Percentiles rank a stretch among this genome's conserved stretches.
These are phyloP conservation scores for Drosophila stalkeri DNA, from an alignment of 2,888 invertebrate species.

Conservation along the genomic window DNA sequence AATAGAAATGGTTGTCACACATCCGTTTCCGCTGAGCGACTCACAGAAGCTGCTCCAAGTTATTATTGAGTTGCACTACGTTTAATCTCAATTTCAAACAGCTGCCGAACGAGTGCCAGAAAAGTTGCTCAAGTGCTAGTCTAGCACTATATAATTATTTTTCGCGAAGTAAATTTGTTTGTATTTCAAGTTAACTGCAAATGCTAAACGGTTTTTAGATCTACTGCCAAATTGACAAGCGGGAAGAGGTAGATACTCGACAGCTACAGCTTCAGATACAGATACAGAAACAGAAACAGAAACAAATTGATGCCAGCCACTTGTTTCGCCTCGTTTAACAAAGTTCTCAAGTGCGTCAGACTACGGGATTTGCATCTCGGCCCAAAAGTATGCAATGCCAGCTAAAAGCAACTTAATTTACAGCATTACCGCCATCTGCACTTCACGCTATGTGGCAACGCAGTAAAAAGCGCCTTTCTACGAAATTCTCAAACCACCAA, in stretches of 20 bases:
- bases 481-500: not conserved
- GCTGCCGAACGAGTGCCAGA: constrained; percentile 17
- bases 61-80: constrained; percentile 66
- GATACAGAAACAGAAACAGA: constrained; percentile 9
- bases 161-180: constrained; percentile 59
- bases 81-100: constrained; percentile 69
- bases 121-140: constrained; percentile 45
- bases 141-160: constrained; percentile 62
- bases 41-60: constrained; percentile 48
- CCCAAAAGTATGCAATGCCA: constrained; percentile 51
- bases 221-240: constrained; percentile 15
- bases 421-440: constrained; percentile 28
- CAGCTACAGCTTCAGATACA: constrained; percentile 7
- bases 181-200: constrained; percentile 48
- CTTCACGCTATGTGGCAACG: constrained; percentile 28
- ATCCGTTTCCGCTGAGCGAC: constrained; percentile 28
- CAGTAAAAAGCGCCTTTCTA: constrained; percentile 8
- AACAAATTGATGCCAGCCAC: constrained; percentile 46
- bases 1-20: constrained; percentile 32
- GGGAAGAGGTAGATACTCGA: not conserved
- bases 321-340: constrained; percentile 54
- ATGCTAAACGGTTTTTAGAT: constrained; percentile 52
- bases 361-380: constrained; percentile 35
- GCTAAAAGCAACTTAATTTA: constrained; percentile 54
- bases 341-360: constrained; percentile 54